phyloP scores from a whole-genome alignment of 1,140 invertebrate genomes.

The Bursaphelenchus mucronatus region DNA sequence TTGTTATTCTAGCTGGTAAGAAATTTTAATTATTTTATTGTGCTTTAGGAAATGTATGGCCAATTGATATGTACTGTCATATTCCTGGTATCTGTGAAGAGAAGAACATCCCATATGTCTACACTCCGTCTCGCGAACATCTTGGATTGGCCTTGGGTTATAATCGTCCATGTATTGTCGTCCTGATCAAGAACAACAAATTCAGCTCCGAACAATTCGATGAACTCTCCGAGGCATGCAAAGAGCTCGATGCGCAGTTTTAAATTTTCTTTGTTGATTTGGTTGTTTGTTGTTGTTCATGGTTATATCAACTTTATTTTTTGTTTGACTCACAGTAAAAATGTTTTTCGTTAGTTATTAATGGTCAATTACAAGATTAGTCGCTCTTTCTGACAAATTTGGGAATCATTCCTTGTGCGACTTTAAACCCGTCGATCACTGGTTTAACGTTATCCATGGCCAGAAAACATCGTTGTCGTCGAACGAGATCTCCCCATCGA shows the following conservation, averaged over 20 bases:
- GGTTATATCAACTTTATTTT: too few species aligned
- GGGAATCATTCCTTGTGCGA: conserved; percentile 43
- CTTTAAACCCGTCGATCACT: conserved; percentile 31
- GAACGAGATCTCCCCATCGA: conserved; percentile 40
- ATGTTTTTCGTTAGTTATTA: too few species aligned
- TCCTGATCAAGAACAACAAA: conserved; percentile 61
- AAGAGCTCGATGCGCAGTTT: neutral
- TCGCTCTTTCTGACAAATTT: conserved; percentile 6
- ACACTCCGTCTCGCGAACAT: conserved; percentile 73
- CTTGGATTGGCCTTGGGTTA: conserved; percentile 61
- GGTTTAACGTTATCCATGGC: conserved; percentile 31
- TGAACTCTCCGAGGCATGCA: conserved; percentile 38
- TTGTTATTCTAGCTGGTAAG: conserved; percentile 70
- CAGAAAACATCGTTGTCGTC: conserved; percentile 36
- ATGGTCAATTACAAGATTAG: too few species aligned
- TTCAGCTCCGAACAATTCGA: conserved; percentile 61
- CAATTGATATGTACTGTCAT: conserved; percentile 91
- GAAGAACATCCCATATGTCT: conserved; percentile 82
- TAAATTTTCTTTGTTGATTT: too few species aligned
- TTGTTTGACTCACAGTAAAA: too few species aligned
- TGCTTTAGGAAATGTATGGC: conserved; percentile 76
- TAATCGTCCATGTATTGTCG: conserved; percentile 58
- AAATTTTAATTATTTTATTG: neutral
- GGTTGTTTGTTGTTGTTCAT: too few species aligned
- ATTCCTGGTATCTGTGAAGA: conserved; percentile 88